phyloP scores from a whole-genome alignment of 2,797 vertebrate genomes.

The Harpagifer antarcticus region DNA sequence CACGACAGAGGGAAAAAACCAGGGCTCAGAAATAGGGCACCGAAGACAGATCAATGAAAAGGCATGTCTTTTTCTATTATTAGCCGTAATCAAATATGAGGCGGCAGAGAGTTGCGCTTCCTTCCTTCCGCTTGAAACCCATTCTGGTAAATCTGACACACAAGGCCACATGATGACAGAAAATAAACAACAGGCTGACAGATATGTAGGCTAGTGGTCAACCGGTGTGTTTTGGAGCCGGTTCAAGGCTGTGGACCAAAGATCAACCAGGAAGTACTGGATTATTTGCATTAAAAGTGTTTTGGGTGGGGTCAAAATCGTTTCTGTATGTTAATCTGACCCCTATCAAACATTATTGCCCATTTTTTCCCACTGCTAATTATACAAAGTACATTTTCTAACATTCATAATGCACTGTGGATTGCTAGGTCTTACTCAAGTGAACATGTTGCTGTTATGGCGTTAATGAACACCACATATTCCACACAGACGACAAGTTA shows the following conservation, averaged over 20 bases:
- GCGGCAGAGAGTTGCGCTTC: constrained; percentile 58
- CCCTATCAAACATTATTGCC: neutral
- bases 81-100: constrained; percentile 81
- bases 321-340: neutral
- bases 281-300: neutral
- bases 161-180: constrained; percentile 22
- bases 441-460: neutral
- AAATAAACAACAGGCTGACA: constrained; percentile 31
- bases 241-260: constrained; percentile 10
- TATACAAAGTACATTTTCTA: constrained; percentile 1
- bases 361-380: neutral
- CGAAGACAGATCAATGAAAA: constrained; percentile 78
- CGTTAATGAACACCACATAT: neutral
- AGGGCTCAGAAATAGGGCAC: constrained; percentile 72
- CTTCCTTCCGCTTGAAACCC: constrained; percentile 51
- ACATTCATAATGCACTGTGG: neutral
- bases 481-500: constrained; percentile 3
- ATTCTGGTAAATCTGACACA: constrained; percentile 47
- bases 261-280: neutral
- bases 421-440: neutral
- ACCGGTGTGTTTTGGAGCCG: neutral
- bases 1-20: constrained; percentile 9
- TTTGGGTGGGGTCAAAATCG: neutral
- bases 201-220: constrained; percentile 8
- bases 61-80: constrained; percentile 81